A percentile compares a stretch with the other conserved stretches of the same genome.
Conservation (phyloP, 2,888 invertebrate genomes). For the Tanypteryx hageni region DNA sequence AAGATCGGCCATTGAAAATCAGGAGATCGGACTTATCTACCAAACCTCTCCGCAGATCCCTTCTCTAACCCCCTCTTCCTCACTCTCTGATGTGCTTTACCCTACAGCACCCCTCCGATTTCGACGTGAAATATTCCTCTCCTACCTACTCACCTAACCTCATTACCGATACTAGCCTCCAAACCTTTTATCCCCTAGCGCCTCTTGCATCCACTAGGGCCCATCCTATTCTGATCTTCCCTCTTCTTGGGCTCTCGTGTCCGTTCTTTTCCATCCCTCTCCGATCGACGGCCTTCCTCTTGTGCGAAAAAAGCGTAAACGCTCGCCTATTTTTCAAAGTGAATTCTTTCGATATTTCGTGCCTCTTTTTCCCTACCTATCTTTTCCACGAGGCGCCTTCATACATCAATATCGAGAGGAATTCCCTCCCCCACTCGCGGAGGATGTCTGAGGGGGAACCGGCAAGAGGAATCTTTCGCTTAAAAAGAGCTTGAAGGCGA, state of each 20-base stretch:
- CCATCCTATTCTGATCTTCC: background rate
- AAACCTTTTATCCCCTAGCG: background rate
- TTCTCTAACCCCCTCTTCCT: background rate
- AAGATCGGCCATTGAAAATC: conserved; percentile 55
- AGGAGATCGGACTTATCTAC: conserved; percentile 54
- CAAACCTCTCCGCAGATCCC: conserved; percentile 39
- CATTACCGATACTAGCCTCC: background rate
- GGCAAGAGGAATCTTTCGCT: too few species aligned
- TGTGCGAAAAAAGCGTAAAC: background rate
- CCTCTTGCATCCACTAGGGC: background rate
- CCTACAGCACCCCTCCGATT: background rate
- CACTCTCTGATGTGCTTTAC: background rate
- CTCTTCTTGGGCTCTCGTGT: background rate
- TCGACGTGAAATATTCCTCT: background rate
- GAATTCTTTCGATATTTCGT: too few species aligned
- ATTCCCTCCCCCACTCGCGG: too few species aligned
- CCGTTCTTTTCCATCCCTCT: background rate
- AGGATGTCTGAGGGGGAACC: too few species aligned
- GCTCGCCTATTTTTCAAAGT: too few species aligned
- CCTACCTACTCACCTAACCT: background rate
- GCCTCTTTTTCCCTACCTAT: too few species aligned
- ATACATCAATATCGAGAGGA: too few species aligned
- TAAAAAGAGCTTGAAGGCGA: too few species aligned
- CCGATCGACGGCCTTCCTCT: background rate
- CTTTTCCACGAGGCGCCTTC: too few species aligned